Evolutionary conservation across 2,888 invertebrate species (phyloP).

Genomic region (Opisthograptis luteolata): DNA sequence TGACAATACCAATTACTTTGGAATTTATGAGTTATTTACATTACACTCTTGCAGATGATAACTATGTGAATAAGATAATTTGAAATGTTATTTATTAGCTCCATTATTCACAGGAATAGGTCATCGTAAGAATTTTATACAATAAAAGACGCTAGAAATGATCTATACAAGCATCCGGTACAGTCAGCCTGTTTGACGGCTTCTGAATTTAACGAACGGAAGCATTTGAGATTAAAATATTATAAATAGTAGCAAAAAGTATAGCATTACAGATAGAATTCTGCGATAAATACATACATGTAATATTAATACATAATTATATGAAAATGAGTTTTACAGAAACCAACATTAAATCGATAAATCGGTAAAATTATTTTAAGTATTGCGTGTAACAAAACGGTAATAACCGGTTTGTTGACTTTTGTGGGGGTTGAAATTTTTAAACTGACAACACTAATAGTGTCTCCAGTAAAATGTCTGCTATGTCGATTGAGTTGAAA

Average conservation of each 20-base stretch:
- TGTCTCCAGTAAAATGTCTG: conserved; percentile 78
- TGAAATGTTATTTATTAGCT: background rate
- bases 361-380: background rate
- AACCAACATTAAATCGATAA: background rate
- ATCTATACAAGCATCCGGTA: conserved; percentile 51
- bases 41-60: background rate
- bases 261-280: no score
- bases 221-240: conserved; percentile 38
- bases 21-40: conserved; percentile 55
- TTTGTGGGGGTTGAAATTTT: conserved; percentile 14
- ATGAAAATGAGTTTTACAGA: conserved; percentile 11
- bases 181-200: conserved; percentile 77
- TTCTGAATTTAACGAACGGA: conserved; percentile 78
- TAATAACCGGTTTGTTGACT: conserved; percentile 26
- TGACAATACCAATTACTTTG: conserved; percentile 55
- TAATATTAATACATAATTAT: no score
- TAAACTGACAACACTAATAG: conserved; percentile 49
- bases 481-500: conserved; percentile 66
- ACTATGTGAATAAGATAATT: background rate
- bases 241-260: no score
- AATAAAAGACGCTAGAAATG: conserved; percentile 1
- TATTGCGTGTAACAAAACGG: conserved; percentile 4
- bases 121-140: background rate
- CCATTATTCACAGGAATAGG: background rate
- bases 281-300: no score